Evolutionary conservation across 2,888 invertebrate species (phyloP).

Genomic region (Ischnus inquisitorius): DNA sequence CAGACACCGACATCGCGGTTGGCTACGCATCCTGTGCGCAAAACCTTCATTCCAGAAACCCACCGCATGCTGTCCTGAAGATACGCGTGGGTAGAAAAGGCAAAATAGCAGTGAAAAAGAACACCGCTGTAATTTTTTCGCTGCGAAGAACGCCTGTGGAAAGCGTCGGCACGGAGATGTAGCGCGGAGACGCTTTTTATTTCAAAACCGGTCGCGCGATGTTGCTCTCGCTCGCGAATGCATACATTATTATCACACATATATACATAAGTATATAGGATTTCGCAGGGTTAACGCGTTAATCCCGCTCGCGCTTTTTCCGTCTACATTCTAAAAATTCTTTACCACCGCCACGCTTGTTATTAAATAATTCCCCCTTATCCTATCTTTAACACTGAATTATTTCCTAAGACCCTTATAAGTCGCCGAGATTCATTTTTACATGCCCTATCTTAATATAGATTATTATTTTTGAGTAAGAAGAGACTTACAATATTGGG

Average conservation of each 20-base stretch:
- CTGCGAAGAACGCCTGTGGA: background rate
- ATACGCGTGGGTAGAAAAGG: background rate
- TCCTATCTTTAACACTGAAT: too few relatives aligned
- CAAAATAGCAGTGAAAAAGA: background rate
- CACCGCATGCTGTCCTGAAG: background rate
- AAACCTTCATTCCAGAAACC: constrained; percentile 2
- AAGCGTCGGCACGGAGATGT: constrained; percentile 21
- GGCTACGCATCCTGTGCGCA: constrained; percentile 25
- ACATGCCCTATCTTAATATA: too few relatives aligned
- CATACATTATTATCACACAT: background rate
- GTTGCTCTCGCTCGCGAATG: background rate
- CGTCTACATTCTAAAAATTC: too few relatives aligned
- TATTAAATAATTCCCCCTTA: too few relatives aligned
- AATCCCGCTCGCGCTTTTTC: too few relatives aligned
- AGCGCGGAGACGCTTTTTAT: background rate
- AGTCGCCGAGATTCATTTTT: too few relatives aligned
- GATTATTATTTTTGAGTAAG: too few relatives aligned
- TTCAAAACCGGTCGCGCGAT: constrained; percentile 1
- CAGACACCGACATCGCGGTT: constrained; percentile 19
- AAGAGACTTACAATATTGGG: too few relatives aligned
- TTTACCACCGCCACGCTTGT: too few relatives aligned
- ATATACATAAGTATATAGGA: too few relatives aligned
- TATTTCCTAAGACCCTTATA: too few relatives aligned
- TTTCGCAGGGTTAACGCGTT: too few relatives aligned
- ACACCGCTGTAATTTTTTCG: background rate